Evolutionary conservation across 2,888 invertebrate genomes (phyloP).

Genomic region (Sepioteuthis lessoniana): DNA sequence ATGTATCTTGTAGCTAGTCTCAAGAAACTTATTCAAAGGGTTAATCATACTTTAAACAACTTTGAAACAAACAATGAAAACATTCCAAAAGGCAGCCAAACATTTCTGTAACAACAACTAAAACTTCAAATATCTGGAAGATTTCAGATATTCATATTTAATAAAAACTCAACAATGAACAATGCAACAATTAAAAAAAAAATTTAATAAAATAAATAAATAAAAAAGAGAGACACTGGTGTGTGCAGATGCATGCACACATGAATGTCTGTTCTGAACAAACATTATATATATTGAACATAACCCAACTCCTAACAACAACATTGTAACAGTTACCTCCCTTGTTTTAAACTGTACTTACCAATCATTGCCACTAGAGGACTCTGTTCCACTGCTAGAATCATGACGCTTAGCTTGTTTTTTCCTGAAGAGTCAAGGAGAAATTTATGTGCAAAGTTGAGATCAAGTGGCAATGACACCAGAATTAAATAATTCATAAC

Average conservation of each 20-base stretch:
- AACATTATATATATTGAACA: neutral
- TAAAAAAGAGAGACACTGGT: neutral
- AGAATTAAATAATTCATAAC: neutral
- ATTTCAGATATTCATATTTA: slow-evolving; percentile 8
- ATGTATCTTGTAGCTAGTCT: neutral
- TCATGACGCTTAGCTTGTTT: slow-evolving; percentile 47
- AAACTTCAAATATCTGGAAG: neutral
- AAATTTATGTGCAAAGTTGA: slow-evolving; percentile 45
- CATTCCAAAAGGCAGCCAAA: neutral
- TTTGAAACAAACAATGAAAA: slow-evolving; percentile 33
- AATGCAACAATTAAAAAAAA: neutral
- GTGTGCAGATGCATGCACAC: slow-evolving; percentile 11
- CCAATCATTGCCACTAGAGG: slow-evolving; percentile 48
- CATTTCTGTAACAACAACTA: slow-evolving; percentile 6
- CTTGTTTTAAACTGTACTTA: slow-evolving; percentile 47
- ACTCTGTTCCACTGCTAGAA: slow-evolving; percentile 48
- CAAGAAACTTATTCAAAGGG: neutral
- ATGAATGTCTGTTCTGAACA: slow-evolving; percentile 5
- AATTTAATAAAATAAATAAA: neutral
- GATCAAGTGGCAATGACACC: neutral
- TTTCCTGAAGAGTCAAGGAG: slow-evolving; percentile 46
- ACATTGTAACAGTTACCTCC: slow-evolving; percentile 36
- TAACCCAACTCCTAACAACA: slow-evolving; percentile 14
- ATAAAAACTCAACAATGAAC: slow-evolving; percentile 33
- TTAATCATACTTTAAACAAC: neutral